These are phyloP conservation scores for Ptychochromis oligacanthus DNA, from an alignment of 2,113 vertebrate genomes.

Conservation along the genomic window DNA sequence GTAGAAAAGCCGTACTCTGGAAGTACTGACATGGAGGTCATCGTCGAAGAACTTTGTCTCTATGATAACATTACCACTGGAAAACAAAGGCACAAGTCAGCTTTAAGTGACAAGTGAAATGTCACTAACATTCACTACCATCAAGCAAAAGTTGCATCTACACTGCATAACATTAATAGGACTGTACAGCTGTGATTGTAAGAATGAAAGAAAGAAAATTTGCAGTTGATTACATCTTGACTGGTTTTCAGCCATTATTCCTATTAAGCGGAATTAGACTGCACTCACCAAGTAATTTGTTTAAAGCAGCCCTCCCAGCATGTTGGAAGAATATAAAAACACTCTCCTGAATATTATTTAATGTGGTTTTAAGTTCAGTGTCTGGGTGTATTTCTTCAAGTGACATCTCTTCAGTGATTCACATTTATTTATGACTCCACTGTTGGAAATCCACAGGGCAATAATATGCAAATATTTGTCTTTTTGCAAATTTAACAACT, in stretches of 20 bases:
- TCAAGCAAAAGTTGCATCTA: neutral
- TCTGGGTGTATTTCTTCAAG: neutral
- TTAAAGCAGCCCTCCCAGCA: neutral
- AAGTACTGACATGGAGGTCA: constrained; percentile 98
- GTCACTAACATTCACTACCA: neutral
- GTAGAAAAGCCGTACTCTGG: constrained; percentile 98
- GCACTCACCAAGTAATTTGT: neutral
- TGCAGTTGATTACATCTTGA: neutral
- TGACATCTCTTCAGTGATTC: too few relatives aligned
- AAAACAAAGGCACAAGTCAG: constrained; percentile 43
- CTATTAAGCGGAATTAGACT: neutral
- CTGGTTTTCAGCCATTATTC: neutral
- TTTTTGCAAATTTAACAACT: too few relatives aligned
- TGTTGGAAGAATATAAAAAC: neutral
- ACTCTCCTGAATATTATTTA: neutral
- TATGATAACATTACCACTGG: constrained; percentile 98
- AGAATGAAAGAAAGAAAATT: neutral
- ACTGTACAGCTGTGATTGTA: neutral
- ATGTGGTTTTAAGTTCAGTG: neutral
- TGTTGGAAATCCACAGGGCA: too few relatives aligned
- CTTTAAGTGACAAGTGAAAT: neutral
- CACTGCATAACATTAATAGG: neutral
- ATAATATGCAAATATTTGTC: too few relatives aligned
- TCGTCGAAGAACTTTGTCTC: constrained; percentile 99
- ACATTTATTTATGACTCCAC: too few relatives aligned